Evolutionary conservation across 2,113 vertebrate species (phyloP), one percentile per base, ranked within the genome.

Genomic region (Apistogramma diplotaenia): DNA sequence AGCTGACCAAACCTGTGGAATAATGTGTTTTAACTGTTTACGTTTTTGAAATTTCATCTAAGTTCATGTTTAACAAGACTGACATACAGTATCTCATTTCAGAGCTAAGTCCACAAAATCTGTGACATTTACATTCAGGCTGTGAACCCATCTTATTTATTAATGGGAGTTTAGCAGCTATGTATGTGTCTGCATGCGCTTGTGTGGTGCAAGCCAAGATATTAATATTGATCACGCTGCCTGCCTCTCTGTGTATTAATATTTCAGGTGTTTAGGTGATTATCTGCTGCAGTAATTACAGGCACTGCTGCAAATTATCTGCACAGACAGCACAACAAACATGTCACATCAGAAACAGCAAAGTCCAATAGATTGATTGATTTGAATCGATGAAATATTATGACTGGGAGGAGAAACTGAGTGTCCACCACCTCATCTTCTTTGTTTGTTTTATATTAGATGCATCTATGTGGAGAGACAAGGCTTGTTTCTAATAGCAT

Each of bases 161-260:
- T 92, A 88, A 94, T 92, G 84, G 27, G 76, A 85, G 73, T 89
- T 87, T 79, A 74, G 65, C 25, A 54, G 65, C 16, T 56, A 4
- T 74, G 61, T 85, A 78, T 79, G 59, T 65, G 43, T 79, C 23
- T 77, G 40, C 78, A 58, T 76, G 53, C 54, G 83, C 46, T 43
- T 82, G 56, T 60, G 65, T 56, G 60, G 57, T 76, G 46, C 65
- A 74, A 73, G 78, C 53, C 35, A 78, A 70, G 60, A 91, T 43
- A 67, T 92, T 86, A 93, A 93, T 93, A 94, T 94, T 94, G 85
- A 95, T 93, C 86, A 82, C 67, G 75, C 86, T 85, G 89, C 83
- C 85, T 89, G 78, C 51, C 76, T 82, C 82, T 84, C 81, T 55
- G 55, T 83, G 59, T 90, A 94, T 95, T 90, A 93, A 95, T 95